phyloP scores from a whole-genome alignment of 2,113 vertebrate genomes.

The Oxygymnocypris stewartii region DNA sequence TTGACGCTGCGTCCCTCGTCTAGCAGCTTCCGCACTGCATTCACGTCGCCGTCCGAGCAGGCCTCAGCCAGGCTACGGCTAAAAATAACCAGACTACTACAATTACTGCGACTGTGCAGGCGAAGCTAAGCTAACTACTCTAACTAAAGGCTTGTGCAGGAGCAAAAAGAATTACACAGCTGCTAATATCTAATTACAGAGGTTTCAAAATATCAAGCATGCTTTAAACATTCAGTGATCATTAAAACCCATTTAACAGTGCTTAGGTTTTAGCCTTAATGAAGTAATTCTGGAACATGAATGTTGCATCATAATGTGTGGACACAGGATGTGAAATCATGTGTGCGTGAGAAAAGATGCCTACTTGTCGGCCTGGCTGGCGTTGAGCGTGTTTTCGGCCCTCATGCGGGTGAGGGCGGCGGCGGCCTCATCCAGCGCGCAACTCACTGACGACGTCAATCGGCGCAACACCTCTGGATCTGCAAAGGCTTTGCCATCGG shows the following conservation, averaged over 20 bases:
- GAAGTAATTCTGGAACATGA: constrained; percentile 15
- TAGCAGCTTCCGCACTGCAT: constrained; percentile 94
- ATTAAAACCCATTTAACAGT: background rate
- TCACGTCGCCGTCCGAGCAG: constrained; percentile 98
- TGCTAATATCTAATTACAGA: background rate
- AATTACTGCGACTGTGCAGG: constrained; percentile 83
- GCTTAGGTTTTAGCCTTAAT: background rate
- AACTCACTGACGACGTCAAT: constrained; percentile 97
- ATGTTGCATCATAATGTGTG: background rate
- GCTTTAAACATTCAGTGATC: background rate
- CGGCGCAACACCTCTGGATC: constrained; percentile 97
- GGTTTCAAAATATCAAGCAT: background rate
- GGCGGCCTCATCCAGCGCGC: constrained; percentile 96
- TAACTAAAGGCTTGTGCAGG: constrained; percentile 20
- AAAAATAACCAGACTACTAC: constrained; percentile 86
- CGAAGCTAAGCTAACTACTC: constrained; percentile 63
- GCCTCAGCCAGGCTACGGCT: constrained; percentile 99
- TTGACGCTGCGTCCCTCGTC: constrained; percentile 98
- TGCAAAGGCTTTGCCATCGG: constrained; percentile 99
- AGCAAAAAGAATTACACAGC: constrained; percentile 4
- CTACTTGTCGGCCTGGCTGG: constrained; percentile 98
- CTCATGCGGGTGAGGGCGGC: constrained; percentile 97
- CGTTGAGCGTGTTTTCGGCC: constrained; percentile 94
- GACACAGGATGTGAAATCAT: background rate
- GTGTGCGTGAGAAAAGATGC: constrained; percentile 68